A percentile compares a stretch with the other conserved stretches of the same genome.
phyloP scores from a whole-genome alignment of 2,113 vertebrate species.

The Hymenochirus boettgeri region DNA sequence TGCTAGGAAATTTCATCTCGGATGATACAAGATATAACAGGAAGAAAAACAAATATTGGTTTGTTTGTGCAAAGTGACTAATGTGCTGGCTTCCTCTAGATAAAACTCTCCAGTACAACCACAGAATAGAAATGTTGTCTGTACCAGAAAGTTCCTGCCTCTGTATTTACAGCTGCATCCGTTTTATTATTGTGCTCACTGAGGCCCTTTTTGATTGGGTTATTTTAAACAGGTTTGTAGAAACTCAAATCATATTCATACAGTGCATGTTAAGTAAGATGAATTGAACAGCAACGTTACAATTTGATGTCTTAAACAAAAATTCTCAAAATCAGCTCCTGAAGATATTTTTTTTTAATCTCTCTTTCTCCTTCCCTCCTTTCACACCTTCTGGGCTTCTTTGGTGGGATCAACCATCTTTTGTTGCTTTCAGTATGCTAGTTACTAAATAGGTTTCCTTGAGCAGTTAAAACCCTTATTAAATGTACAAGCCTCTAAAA shows the following conservation, averaged over 20 bases:
- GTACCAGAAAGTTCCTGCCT: slow-evolving; percentile 38
- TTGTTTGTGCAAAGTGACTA: slow-evolving; percentile 49
- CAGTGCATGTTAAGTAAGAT: no score
- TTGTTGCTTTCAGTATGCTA: no score
- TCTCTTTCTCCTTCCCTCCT: no score
- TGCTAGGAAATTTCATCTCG: slow-evolving; percentile 51
- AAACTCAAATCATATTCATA: not conserved
- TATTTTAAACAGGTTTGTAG: not conserved
- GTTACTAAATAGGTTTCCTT: no score
- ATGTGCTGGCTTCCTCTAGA: slow-evolving; percentile 48
- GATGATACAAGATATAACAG: slow-evolving; percentile 46
- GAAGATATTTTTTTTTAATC: no score
- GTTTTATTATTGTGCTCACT: slow-evolving; percentile 35
- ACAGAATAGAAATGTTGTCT: slow-evolving; percentile 29
- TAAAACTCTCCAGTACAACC: slow-evolving; percentile 42
- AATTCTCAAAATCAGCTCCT: no score
- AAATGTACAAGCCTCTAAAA: no score
- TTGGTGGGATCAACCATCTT: no score
- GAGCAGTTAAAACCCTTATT: no score
- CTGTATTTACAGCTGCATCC: slow-evolving; percentile 50
- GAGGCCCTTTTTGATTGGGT: slow-evolving; percentile 12
- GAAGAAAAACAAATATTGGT: slow-evolving; percentile 52
- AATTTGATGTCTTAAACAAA: no score
- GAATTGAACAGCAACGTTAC: no score
- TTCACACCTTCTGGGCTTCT: no score